Evolutionary conservation across 2,113 vertebrate genomes (phyloP), one percentile per base, ranked within the genome.

Genomic region (Ranitomeya imitator): DNA sequence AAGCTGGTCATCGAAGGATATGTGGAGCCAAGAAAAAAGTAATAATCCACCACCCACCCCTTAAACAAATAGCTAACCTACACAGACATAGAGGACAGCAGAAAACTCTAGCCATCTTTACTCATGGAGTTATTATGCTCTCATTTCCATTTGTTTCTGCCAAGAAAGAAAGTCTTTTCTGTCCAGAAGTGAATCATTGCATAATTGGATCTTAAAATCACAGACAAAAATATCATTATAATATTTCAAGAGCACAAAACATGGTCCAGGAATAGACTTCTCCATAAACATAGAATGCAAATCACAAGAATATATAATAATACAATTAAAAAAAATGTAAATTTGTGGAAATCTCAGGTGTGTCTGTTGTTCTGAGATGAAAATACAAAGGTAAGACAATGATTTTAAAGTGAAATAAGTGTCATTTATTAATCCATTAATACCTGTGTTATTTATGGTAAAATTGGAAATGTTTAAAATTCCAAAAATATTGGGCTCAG

Each of bases 131-230:
- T 79, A 59, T 79, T 79, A 59, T 79, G 54, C 77, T 79, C 54
- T 26, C 55, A 79, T 79, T 80, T 80, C 79, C 59, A 63, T 37
- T 61, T 61, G 37, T 81, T 81, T 16, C 79, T 37, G 57, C 57
- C 59, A 81, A 61, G 79, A 8, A 13, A 81, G n/a, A 60, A 54
- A 81, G 21, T 60, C 55, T 61, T 81, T 81, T 45, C 59, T 81
- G 79, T 45, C 57, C 57, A 81, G 79, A 37, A 61, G 57, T 55
- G 77, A 79, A 57, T 79, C 55, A 61, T 81, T 45, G n/a, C 18
- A 61, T 37, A 61, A 57, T 60, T 26, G 26, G 55, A 6, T 31
- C 55, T 57, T 31, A 60, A 60, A 60, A 18, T 61, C 51, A 55
- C 26, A 81, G 31, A 45, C 26, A 26, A 45, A 71, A 81, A 57